These are phyloP conservation scores for Eulemur albifrons DNA, from an alignment of 2,797 vertebrate genomes.

Conservation along the genomic window DNA sequence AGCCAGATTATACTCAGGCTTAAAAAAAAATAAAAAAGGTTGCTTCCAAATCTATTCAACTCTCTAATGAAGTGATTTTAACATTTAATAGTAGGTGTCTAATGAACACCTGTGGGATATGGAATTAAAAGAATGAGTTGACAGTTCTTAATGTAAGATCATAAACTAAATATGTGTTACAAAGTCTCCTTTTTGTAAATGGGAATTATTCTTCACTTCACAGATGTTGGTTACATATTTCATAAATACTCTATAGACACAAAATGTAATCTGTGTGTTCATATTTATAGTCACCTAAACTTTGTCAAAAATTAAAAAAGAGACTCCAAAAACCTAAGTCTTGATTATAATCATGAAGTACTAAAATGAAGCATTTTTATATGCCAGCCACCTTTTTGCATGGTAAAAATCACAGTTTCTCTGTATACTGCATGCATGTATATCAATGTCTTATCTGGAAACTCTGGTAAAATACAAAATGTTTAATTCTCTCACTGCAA, in stretches of 20 bases:
- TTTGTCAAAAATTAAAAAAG: conserved; percentile 4
- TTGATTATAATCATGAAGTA: not conserved
- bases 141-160: conserved; percentile 37
- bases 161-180: conserved; percentile 49
- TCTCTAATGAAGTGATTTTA: conserved; percentile 50
- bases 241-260: conserved; percentile 10
- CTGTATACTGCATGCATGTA: fast-evolving
- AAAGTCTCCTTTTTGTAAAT: conserved; percentile 43
- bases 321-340: not conserved
- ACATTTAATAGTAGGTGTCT: conserved; percentile 36
- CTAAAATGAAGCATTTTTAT: not conserved
- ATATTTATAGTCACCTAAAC: conserved; percentile 8
- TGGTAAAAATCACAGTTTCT: not conserved
- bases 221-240: conserved; percentile 43
- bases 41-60: conserved; percentile 44
- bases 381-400: not conserved
- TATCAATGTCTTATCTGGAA: not conserved
- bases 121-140: conserved; percentile 51
- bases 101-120: conserved; percentile 44
- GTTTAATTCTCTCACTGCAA: not conserved
- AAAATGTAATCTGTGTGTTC: conserved; percentile 34
- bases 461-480: not conserved
- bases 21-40: not conserved
- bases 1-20: not conserved
- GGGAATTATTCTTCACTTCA: not conserved